Evolutionary conservation across 2,888 invertebrate genomes (phyloP).

Genomic region (Diploptera punctata): DNA sequence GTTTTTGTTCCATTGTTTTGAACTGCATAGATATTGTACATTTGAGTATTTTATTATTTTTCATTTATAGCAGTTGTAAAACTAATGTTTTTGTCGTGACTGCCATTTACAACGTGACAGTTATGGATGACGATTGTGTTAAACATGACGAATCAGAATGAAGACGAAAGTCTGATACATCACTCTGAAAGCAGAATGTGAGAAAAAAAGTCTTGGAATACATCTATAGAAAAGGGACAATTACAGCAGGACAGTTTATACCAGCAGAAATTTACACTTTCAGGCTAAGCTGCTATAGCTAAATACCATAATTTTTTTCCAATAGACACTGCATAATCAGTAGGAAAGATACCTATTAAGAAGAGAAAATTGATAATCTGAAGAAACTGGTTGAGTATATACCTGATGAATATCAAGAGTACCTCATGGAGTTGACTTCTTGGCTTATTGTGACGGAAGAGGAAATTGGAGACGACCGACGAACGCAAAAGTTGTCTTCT

Average conservation of each 20-base stretch:
- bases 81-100: background rate
- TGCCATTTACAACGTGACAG: background rate
- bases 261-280: no score
- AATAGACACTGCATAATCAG: background rate
- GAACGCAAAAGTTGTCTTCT: background rate
- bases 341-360: background rate
- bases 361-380: background rate
- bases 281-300: no score
- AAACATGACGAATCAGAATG: background rate
- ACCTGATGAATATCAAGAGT: background rate
- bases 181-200: no score
- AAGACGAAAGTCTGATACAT: no score
- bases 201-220: no score
- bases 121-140: background rate
- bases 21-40: no score
- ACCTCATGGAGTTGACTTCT: background rate
- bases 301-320: background rate
- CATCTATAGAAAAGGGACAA: no score
- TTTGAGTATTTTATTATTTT: no score
- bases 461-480: background rate
- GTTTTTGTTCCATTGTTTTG: no score
- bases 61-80: background rate
- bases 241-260: no score
- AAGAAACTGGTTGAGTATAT: no score
- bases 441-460: background rate